Evolutionary conservation across 2,797 vertebrate species (phyloP).

Genomic region (Aythya fuligula): DNA sequence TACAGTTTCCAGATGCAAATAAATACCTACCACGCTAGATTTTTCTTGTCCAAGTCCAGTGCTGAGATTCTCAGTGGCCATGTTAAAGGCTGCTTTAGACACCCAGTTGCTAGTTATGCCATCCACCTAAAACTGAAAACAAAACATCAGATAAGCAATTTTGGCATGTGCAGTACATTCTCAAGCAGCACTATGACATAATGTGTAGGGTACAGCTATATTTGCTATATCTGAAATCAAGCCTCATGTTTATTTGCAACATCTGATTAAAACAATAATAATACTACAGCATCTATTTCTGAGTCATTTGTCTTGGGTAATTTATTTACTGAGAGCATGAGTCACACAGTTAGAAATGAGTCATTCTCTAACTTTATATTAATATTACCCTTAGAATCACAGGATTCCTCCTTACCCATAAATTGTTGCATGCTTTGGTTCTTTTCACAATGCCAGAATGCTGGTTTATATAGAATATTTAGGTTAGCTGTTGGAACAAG

Average conservation of each 20-base stretch:
- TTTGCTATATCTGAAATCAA: not conserved
- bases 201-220: not conserved
- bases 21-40: constrained; percentile 80
- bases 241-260: not conserved
- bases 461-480: not conserved
- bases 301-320: constrained; percentile 28
- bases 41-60: constrained; percentile 76
- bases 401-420: not conserved
- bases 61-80: constrained; percentile 80
- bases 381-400: constrained; percentile 8
- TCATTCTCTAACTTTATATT: constrained; percentile 24
- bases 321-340: constrained; percentile 22
- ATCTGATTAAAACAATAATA: not conserved
- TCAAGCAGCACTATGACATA: not conserved
- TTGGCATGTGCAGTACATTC: not conserved
- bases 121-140: constrained; percentile 75
- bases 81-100: constrained; percentile 82
- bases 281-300: not conserved
- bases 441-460: not conserved
- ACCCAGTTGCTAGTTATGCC: constrained; percentile 79
- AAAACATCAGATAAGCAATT: not conserved
- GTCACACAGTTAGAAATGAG: constrained; percentile 27
- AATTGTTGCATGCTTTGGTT: not conserved
- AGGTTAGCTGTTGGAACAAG: not conserved
- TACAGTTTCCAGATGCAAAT: constrained; percentile 75